Conservation (phyloP, 2,888 invertebrate species). For the Clunio marinus region DNA sequence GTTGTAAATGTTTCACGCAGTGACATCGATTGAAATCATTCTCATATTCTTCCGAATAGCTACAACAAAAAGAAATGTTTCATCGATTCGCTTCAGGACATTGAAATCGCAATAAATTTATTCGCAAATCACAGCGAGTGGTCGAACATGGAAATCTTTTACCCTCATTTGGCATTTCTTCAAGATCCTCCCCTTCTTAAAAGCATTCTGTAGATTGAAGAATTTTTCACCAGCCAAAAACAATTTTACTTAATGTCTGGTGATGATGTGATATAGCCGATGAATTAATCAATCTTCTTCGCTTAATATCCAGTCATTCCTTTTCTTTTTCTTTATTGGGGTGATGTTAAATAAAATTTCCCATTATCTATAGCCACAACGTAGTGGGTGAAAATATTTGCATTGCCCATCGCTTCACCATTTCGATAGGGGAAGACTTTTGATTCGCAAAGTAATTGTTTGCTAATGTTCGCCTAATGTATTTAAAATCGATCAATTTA, state of each 20-base stretch:
- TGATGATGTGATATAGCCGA: conserved; percentile 28
- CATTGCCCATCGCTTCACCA: neutral
- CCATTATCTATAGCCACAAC: neutral
- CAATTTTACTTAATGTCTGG: conserved; percentile 21
- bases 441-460: conserved; percentile 29
- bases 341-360: neutral
- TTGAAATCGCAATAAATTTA: neutral
- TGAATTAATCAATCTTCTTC: conserved; percentile 36
- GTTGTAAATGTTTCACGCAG: neutral
- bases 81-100: neutral
- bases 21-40: neutral
- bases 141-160: neutral
- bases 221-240: neutral
- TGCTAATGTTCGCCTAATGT: conserved; percentile 13
- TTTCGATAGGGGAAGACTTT: neutral
- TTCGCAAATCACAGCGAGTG: conserved; percentile 3
- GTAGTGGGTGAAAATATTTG: neutral
- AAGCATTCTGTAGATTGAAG: neutral
- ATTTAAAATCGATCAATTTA: conserved; percentile 36
- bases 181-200: neutral
- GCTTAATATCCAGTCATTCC: conserved; percentile 8
- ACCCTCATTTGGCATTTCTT: neutral
- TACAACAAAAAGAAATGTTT: no score
- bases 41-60: no score
- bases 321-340: neutral